Conservation (phyloP, 23 tunicate species). For the Corella eumyota region DNA sequence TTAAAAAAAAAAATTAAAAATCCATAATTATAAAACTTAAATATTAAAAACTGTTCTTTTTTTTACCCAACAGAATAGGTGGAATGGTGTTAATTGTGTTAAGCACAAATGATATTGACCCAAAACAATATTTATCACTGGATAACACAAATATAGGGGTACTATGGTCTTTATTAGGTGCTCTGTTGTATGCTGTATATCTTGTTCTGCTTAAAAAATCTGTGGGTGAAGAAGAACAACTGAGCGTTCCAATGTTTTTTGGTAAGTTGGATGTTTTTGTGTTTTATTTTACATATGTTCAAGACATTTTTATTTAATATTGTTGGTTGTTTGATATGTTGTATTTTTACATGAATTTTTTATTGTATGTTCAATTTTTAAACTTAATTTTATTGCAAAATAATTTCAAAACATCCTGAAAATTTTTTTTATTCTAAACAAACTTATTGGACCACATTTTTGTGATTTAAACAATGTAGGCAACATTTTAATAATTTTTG, state of each 20-base stretch:
- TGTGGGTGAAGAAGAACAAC: constrained; percentile 31
- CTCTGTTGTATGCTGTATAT: constrained; percentile 71
- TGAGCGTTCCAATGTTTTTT: constrained; percentile 92
- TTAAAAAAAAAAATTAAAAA: too few species aligned
- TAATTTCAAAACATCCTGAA: too few species aligned
- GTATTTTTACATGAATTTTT: too few species aligned
- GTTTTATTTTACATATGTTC: neutral
- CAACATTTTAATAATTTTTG: too few species aligned
- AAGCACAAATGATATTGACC: constrained; percentile 18
- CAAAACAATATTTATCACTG: constrained; percentile 1
- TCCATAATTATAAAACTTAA: too few species aligned
- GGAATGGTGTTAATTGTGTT: constrained; percentile 51
- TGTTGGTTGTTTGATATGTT: too few species aligned
- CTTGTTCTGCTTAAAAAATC: constrained; percentile 56
- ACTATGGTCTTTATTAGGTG: constrained; percentile 66
- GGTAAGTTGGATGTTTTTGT: constrained; percentile 35
- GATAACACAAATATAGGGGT: constrained; percentile 23
- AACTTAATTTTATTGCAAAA: too few species aligned
- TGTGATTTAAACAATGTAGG: too few species aligned
- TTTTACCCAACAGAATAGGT: constrained; percentile 58
- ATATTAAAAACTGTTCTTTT: too few species aligned
- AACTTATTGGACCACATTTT: too few species aligned
- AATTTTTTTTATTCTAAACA: too few species aligned
- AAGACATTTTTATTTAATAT: neutral
- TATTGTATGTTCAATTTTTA: too few species aligned